Evolutionary conservation across 2,113 vertebrate species (phyloP).

Genomic region (Mormyrus iriodes): DNA sequence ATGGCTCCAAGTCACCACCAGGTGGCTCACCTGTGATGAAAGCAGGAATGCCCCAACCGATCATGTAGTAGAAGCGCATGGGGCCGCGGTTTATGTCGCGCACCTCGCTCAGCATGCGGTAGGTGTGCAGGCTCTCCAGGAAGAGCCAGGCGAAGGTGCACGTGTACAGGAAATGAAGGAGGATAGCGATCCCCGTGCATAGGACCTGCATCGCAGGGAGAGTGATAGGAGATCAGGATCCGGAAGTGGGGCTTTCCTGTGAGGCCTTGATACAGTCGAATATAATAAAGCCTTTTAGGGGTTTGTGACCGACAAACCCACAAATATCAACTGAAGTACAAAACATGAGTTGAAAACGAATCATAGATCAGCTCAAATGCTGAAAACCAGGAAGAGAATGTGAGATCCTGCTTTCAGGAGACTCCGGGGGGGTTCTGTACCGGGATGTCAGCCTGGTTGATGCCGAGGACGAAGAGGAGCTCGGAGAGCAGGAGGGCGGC

Average conservation of each 20-base stretch:
- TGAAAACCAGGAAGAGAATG: background rate
- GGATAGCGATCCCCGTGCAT: slow-evolving; percentile 87
- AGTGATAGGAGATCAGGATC: background rate
- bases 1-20: background rate
- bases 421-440: slow-evolving; percentile 62
- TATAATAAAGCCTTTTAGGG: background rate
- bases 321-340: background rate
- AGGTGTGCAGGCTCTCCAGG: slow-evolving; percentile 83
- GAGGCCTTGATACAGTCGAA: background rate
- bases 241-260: background rate
- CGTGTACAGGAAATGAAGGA: slow-evolving; percentile 91
- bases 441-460: slow-evolving; percentile 84
- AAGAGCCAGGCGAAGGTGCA: slow-evolving; percentile 90
- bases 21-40: slow-evolving; percentile 79
- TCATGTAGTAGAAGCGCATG: slow-evolving; percentile 92
- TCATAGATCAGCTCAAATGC: background rate
- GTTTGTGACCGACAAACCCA: background rate
- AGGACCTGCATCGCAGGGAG: slow-evolving; percentile 64
- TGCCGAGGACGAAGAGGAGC: slow-evolving; percentile 85
- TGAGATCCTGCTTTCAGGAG: background rate
- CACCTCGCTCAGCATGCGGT: slow-evolving; percentile 80
- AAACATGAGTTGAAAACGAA: background rate
- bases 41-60: slow-evolving; percentile 90
- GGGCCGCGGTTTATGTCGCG: slow-evolving; percentile 84
- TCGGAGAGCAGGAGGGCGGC: slow-evolving; percentile 75